A percentile compares a stretch with the other conserved stretches of the same genome.
Conservation (phyloP, 2,797 vertebrate species). For the Enteromius radiatus region DNA sequence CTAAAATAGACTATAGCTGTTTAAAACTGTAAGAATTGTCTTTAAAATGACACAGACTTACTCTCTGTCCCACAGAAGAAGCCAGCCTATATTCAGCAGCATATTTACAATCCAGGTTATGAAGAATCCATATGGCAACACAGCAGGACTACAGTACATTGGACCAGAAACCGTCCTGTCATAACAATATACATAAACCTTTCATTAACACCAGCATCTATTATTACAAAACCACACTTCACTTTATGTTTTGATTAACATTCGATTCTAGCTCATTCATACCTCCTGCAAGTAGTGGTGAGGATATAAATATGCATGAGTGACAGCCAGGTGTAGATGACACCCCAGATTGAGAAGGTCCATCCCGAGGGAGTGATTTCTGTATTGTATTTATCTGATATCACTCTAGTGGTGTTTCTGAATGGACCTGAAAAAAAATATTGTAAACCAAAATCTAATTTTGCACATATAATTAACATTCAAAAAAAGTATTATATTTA, state of each 20-base stretch:
- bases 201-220: background rate
- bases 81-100: constrained; percentile 48
- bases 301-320: constrained; percentile 58
- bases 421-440: constrained; percentile 56
- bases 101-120: constrained; percentile 69
- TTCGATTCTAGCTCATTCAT: background rate
- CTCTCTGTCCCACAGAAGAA: constrained; percentile 67
- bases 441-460: background rate
- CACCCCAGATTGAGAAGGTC: constrained; percentile 67
- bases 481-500: background rate
- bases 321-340: constrained; percentile 65
- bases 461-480: too few species aligned
- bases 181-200: background rate
- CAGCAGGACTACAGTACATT: constrained; percentile 71
- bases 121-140: constrained; percentile 70
- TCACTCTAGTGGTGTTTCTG: constrained; percentile 39
- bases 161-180: constrained; percentile 69
- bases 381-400: constrained; percentile 58
- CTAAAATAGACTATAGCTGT: background rate
- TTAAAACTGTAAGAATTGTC: background rate
- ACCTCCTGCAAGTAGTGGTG: constrained; percentile 62
- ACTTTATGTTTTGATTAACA: background rate
- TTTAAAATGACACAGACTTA: constrained; percentile 40
- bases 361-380: constrained; percentile 65
- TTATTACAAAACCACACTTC: background rate